These are phyloP conservation scores for Festucalex cinctus DNA, from an alignment of 2,113 vertebrate genomes.

Conservation along the genomic window DNA sequence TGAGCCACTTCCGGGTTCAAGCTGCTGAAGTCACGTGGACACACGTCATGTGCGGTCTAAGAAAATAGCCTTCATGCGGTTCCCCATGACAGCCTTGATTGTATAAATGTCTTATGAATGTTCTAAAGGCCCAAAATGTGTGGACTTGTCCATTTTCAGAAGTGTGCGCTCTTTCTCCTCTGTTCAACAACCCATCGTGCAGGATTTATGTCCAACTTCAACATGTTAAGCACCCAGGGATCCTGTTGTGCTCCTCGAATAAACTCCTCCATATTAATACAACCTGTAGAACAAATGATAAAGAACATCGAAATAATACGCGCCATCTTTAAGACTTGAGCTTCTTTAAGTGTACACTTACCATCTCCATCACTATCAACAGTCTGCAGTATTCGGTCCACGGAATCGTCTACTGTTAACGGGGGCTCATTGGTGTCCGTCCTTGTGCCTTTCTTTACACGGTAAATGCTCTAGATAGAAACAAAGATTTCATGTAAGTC, in stretches of 20 bases:
- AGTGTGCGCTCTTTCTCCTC: constrained; percentile 64
- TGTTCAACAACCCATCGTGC: constrained; percentile 69
- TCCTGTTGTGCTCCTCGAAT: constrained; percentile 66
- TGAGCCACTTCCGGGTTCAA: too few relatives aligned
- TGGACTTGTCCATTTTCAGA: constrained; percentile 34
- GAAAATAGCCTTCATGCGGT: too few relatives aligned
- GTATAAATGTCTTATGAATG: not conserved
- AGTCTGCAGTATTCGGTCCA: constrained; percentile 63
- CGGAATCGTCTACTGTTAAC: constrained; percentile 59
- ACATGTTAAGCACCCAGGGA: constrained; percentile 71
- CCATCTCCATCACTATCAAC: constrained; percentile 71
- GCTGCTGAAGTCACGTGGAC: too few relatives aligned
- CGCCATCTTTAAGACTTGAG: not conserved
- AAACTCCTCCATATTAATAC: constrained; percentile 69
- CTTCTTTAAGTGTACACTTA: constrained; percentile 23
- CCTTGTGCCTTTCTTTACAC: constrained; percentile 55
- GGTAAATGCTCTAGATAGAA: constrained; percentile 59
- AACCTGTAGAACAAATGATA: constrained; percentile 47
- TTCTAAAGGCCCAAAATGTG: constrained; percentile 1
- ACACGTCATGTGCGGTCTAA: too few relatives aligned
- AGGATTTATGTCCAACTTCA: constrained; percentile 72
- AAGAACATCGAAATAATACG: not conserved
- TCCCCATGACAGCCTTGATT: not conserved
- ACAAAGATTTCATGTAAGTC: not conserved
- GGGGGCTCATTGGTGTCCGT: constrained; percentile 13